These are phyloP conservation scores for Myiagra hebetior DNA, from an alignment of 2,113 vertebrate species.

Conservation along the genomic window DNA sequence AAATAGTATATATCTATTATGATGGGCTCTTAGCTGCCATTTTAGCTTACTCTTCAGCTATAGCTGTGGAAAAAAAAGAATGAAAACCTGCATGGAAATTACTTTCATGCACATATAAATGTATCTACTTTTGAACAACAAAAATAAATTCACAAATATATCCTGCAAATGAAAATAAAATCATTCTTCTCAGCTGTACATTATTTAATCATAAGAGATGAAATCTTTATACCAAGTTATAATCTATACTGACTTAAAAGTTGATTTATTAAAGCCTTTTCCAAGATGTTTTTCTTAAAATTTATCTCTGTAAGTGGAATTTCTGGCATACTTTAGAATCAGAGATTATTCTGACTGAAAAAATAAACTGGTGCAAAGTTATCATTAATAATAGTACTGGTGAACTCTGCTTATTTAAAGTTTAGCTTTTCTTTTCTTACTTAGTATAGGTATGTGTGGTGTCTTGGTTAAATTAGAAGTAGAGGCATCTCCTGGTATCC, in stretches of 20 bases:
- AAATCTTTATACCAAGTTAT: not conserved
- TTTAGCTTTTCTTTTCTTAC: not conserved
- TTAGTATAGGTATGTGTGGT: fast-evolving
- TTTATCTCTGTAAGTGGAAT: not conserved
- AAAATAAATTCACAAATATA: not conserved
- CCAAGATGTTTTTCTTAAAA: not conserved
- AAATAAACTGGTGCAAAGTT: not conserved
- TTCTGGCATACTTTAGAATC: not conserved
- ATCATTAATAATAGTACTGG: not conserved
- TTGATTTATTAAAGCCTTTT: not conserved
- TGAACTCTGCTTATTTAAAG: not conserved
- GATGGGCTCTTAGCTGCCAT: not conserved
- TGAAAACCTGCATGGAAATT: not conserved
- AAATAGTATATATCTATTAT: not conserved
- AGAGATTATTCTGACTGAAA: not conserved
- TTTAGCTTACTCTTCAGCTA: not conserved
- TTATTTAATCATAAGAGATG: not conserved
- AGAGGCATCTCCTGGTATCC: not conserved
- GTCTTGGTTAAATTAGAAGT: not conserved
- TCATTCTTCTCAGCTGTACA: not conserved
- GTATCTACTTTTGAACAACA: not conserved
- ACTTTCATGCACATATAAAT: not conserved
- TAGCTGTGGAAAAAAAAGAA: not conserved
- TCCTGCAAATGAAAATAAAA: not conserved
- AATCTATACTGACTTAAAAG: not conserved